A percentile compares a stretch with the other conserved stretches of the same genome.
phyloP scores from a whole-genome alignment of 2,888 invertebrate genomes.

The Thelaira solivaga region DNA sequence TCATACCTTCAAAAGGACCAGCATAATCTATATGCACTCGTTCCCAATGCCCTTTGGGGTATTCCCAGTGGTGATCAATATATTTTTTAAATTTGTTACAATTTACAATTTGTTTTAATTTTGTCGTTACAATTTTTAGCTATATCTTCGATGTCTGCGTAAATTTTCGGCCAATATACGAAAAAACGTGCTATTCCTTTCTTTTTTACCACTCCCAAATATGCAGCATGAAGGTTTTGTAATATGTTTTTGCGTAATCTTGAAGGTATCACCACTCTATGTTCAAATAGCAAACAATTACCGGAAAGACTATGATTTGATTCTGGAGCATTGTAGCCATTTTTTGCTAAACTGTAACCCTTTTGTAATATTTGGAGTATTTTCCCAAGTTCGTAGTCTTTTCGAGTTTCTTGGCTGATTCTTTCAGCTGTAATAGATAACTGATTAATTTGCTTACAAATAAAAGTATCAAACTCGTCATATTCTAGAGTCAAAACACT shows the following conservation, averaged over 20 bases:
- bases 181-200: slow-evolving; percentile 23
- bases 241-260: neutral
- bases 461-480: too few relatives aligned
- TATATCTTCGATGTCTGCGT: slow-evolving; percentile 17
- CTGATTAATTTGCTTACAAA: neutral
- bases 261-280: slow-evolving; percentile 4
- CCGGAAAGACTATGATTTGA: neutral
- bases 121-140: slow-evolving; percentile 10
- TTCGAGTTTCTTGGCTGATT: neutral
- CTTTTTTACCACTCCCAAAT: slow-evolving; percentile 36
- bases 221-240: slow-evolving; percentile 17
- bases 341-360: neutral
- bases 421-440: neutral
- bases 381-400: neutral
- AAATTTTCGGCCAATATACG: slow-evolving; percentile 28
- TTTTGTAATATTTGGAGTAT: neutral
- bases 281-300: neutral
- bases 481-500: too few relatives aligned
- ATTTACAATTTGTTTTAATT: neutral
- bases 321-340: neutral
- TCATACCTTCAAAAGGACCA: slow-evolving; percentile 70
- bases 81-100: neutral
- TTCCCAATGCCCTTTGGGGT: slow-evolving; percentile 25
- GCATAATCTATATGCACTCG: slow-evolving; percentile 71
- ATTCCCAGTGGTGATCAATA: slow-evolving; percentile 33